Evolutionary conservation across 2,888 invertebrate genomes (phyloP), one percentile per base, ranked within the genome.

Genomic region (Lochmaea capreae): DNA sequence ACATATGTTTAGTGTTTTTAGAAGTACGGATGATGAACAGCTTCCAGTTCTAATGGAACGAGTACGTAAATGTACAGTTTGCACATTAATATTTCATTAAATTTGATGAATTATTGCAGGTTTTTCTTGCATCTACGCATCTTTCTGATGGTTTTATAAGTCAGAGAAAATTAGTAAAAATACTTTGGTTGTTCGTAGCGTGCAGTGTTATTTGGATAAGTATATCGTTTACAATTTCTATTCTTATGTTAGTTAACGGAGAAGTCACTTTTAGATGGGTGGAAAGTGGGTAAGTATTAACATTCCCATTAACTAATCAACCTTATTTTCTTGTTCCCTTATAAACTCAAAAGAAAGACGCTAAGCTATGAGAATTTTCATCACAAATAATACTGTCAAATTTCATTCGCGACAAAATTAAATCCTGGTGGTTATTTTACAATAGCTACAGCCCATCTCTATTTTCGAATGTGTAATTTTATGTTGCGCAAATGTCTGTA

Each of bases 11-110:
- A 91, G 92, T 82, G 88, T 94, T 67, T 93, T 94, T 84, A 89
- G 95, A 81, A 90, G 92, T 78, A 91, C 92, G 46, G 94, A 95
- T 84, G 94, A 94, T 83, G 95, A 95, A 84, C 95, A 95, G 81
- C 86, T 95, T 67, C 94, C 94, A 81, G 93, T 94, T 87, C 88
- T 95, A 66, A 94, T 95, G 91, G 95, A 95, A 86, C 89, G 94
- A 81, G 95, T 93, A 83, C 88, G 88, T 54, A 22, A 33, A n/a
- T 49, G 5, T 46, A 67, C 8, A 18, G 3, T 3, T 22, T 22
- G 22, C 11, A 39, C 9, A 12, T 26, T 65, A 43, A 43, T n/a
- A n/a, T 12, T 65, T 26, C 18, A 46, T 43, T 14, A 3, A 22
- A 59, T 65, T 57, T 52, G 11, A 57, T 62, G n/a, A 76, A 72